Percentiles rank a stretch among this genome's conserved stretches.
These are phyloP conservation scores for Sebastes nivosus DNA, from an alignment of 2,797 vertebrate genomes.

Conservation along the genomic window DNA sequence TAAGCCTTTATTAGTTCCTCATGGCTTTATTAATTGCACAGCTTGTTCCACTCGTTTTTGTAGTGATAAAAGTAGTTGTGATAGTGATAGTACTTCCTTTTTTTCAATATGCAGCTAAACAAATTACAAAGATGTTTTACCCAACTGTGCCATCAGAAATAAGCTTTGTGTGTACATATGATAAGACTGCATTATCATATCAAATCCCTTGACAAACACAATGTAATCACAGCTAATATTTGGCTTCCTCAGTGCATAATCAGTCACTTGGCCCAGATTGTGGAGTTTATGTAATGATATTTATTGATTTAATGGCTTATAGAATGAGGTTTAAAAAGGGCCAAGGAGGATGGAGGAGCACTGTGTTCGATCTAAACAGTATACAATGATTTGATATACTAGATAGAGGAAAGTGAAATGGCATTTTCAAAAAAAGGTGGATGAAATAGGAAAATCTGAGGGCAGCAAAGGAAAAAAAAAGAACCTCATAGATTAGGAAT, in stretches of 20 bases:
- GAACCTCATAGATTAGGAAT: not conserved
- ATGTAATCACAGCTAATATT: conserved; percentile 14
- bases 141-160: not conserved
- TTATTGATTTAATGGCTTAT: not conserved
- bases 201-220: conserved; percentile 22
- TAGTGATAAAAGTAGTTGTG: not conserved
- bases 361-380: not conserved
- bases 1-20: not conserved
- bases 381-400: not conserved
- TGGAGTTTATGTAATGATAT: not conserved
- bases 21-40: not conserved
- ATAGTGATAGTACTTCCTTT: not conserved
- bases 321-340: not conserved
- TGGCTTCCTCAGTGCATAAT: conserved; percentile 6
- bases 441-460: not conserved
- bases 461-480: not conserved
- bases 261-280: not conserved
- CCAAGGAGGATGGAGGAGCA: not conserved
- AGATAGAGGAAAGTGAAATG: not conserved
- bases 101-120: not conserved
- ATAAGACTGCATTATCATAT: conserved; percentile 9
- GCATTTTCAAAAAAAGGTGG: not conserved
- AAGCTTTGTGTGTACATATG: not conserved
- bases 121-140: not conserved
- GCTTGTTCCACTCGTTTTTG: not conserved